phyloP scores from a whole-genome alignment of 2,113 vertebrate species.

The Sterrhoptilus dennistouni region DNA sequence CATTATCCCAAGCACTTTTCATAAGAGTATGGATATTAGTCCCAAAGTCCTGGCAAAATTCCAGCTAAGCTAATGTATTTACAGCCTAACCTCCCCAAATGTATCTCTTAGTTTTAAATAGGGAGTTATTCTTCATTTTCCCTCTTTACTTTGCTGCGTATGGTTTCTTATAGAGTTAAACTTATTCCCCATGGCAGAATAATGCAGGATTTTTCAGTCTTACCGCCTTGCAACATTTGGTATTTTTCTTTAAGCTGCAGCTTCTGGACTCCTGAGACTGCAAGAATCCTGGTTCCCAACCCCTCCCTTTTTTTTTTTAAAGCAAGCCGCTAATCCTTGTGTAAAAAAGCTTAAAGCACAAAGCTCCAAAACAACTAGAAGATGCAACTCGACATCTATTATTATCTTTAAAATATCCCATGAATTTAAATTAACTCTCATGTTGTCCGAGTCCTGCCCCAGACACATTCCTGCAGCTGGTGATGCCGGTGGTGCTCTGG shows the following conservation, averaged over 20 bases:
- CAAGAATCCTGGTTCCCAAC: background rate
- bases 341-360: conserved; percentile 49
- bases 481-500: rapidly evolving
- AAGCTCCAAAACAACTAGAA: conserved; percentile 47
- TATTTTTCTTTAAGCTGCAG: conserved; percentile 46
- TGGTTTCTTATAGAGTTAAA: conserved; percentile 13
- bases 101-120: conserved; percentile 30
- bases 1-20: conserved; percentile 60
- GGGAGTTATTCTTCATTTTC: conserved; percentile 13
- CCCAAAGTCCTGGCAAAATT: conserved; percentile 56
- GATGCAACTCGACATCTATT: conserved; percentile 13
- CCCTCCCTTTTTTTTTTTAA: conserved; percentile 14
- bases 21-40: conserved; percentile 57
- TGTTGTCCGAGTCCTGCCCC: background rate
- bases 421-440: background rate
- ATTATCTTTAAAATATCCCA: conserved; percentile 27
- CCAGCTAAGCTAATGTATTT: conserved; percentile 54
- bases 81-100: conserved; percentile 24
- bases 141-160: background rate
- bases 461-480: background rate
- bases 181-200: background rate
- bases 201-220: background rate
- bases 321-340: conserved; percentile 15
- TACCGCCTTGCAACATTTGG: conserved; percentile 1
- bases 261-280: conserved; percentile 37